Base-by-base conservation (phyloP, 2,113 vertebrate genomes). In the Scomber japonicus region DNA sequence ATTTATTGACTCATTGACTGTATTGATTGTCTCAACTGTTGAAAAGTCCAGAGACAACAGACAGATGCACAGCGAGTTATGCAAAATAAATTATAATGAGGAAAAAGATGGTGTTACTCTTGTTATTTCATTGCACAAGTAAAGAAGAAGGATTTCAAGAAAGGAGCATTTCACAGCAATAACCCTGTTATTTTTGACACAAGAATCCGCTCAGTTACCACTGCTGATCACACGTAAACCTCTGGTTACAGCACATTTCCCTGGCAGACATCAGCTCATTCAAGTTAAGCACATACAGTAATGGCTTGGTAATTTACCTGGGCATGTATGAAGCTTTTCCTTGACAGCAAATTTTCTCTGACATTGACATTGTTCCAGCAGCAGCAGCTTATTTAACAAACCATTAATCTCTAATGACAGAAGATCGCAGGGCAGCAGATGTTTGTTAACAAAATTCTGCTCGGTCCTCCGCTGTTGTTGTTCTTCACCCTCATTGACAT, bases 1-100 rank as follows among this genome's bases (percentile, higher is more conserved):
- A 90, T 93, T 94, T 94, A 94, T 94, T 91, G 92, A 94, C 94
- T 93, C 89, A 91, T 93, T 88, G 91, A 87, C 83, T 85, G 86
- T 84, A 94, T 94, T 93, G 94, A 94, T 95, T 94, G 94, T 94
- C 93, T 85, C 92, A 81, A 83, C 90, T 90, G 89, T 92, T 92
- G 84, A 89, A 89, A 90, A 89, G 82, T 88, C 86, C 90, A 93
- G 86, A 92, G 90, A 91, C 88, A 79, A 89, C 68, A 80, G 72
- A 92, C 85, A 87, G 86, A 89, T 57, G 63, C 64, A 78, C 68
- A 78, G 79, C 54, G 68, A 56, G 67, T 57, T 76, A 78, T 82
- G 72, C 78, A 83, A 75, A 83, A 76, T 11, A 57, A 62, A 70
- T 24, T 61, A 75, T 19, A 54, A 67, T 19, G 54, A 78, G 75